These are phyloP conservation scores for Habrosyne pyritoides DNA, from an alignment of 2,888 invertebrate species.

Conservation along the genomic window DNA sequence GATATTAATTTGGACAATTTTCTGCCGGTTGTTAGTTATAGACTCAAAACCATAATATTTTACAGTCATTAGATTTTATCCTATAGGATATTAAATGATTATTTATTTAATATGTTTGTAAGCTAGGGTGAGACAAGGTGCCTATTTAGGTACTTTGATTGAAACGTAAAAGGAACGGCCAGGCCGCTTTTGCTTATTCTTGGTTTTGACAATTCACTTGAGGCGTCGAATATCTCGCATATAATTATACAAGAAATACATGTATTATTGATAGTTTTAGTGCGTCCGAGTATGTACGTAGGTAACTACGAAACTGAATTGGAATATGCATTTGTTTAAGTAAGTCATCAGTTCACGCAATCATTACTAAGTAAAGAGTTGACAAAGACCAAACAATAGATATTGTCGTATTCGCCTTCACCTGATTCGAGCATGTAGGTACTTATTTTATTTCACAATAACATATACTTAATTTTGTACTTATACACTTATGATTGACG, in stretches of 20 bases:
- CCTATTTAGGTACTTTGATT: no score
- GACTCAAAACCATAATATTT: no score
- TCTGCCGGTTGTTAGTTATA: no score
- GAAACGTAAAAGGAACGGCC: no score
- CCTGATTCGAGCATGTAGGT: constrained; percentile 20
- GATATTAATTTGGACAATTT: no score
- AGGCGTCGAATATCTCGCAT: no score
- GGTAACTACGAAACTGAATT: constrained; percentile 7
- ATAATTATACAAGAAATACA: constrained; percentile 42
- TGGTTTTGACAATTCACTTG: constrained; percentile 41
- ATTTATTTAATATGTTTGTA: no score
- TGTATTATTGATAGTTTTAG: constrained; percentile 24
- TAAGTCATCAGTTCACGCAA: no score
- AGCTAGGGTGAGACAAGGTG: no score
- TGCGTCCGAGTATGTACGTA: constrained; percentile 10
- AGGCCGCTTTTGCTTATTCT: constrained; percentile 44
- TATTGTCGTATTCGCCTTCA: constrained; percentile 34
- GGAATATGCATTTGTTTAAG: constrained; percentile 8
- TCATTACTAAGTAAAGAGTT: constrained; percentile 17
- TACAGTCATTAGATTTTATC: no score
- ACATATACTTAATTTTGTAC: not conserved
- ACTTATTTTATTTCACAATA: constrained; percentile 1
- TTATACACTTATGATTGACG: not conserved
- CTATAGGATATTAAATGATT: no score
- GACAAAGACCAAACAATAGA: constrained; percentile 43